Evolutionary conservation across 2,888 invertebrate genomes (phyloP).

Genomic region (Aplocera efformata): DNA sequence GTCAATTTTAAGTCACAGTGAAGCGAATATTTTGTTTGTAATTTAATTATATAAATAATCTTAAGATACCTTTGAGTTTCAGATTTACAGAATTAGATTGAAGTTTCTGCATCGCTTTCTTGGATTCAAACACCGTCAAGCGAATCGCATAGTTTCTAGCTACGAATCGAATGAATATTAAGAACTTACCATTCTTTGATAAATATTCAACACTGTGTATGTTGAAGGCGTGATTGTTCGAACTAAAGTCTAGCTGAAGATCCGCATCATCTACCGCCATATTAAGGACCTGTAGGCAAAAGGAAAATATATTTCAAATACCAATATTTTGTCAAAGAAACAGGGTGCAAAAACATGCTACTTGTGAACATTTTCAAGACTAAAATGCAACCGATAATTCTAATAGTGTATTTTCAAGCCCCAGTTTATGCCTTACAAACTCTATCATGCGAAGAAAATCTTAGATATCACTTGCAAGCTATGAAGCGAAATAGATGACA

Average conservation of each 20-base stretch:
- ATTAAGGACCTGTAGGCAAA: conserved; percentile 83
- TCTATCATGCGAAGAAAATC: conserved; percentile 15
- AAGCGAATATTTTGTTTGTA: too few species aligned
- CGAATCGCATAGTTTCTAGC: too few species aligned
- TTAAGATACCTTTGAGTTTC: too few species aligned
- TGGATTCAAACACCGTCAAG: too few species aligned
- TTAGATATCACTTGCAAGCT: background rate
- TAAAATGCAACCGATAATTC: conserved; percentile 2
- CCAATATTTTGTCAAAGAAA: background rate
- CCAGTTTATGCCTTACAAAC: conserved; percentile 2
- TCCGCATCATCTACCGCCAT: conserved; percentile 96
- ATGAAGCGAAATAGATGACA: too few species aligned
- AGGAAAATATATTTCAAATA: background rate
- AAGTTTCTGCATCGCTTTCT: too few species aligned
- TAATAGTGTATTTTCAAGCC: conserved; percentile 8
- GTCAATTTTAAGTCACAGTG: too few species aligned
- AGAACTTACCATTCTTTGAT: conserved; percentile 85
- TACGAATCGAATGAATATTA: background rate
- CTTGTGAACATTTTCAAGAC: background rate
- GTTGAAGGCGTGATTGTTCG: conserved; percentile 91
- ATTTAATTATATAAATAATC: too few species aligned
- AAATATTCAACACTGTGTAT: conserved; percentile 94
- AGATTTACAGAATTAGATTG: too few species aligned
- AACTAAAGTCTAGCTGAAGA: conserved; percentile 90
- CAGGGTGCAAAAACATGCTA: conserved; percentile 10